A percentile compares a stretch with the other conserved stretches of the same genome.
Evolutionary conservation across 2,113 vertebrate species (phyloP).

Genomic region (Ctenodactylus gundi): DNA sequence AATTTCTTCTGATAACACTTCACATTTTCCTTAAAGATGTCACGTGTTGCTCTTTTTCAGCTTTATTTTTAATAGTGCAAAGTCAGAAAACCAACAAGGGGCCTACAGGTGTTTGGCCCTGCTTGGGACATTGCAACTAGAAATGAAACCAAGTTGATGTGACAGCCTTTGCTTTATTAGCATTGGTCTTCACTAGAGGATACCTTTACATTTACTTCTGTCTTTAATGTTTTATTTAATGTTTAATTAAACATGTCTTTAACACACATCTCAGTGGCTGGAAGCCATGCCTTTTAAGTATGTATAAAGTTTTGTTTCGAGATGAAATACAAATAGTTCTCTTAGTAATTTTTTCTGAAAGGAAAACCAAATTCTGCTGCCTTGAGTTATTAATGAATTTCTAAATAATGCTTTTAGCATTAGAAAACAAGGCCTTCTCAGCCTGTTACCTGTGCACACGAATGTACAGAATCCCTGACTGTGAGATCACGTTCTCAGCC

Average conservation of each 20-base stretch:
- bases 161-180: slow-evolving; percentile 47
- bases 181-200: slow-evolving; percentile 34
- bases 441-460: slow-evolving; percentile 43
- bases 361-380: slow-evolving; percentile 64
- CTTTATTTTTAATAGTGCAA: slow-evolving; percentile 66
- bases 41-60: slow-evolving; percentile 64
- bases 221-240: no score
- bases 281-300: slow-evolving; percentile 52
- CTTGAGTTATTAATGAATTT: slow-evolving; percentile 51
- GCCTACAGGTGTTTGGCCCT: neutral
- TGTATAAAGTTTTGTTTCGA: slow-evolving; percentile 38
- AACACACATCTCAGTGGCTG: slow-evolving; percentile 37
- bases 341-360: slow-evolving; percentile 48
- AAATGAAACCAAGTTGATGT: slow-evolving; percentile 44
- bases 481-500: slow-evolving; percentile 56
- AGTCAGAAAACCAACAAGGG: slow-evolving; percentile 49
- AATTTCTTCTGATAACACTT: slow-evolving; percentile 29
- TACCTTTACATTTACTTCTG: slow-evolving; percentile 50
- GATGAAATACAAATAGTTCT: slow-evolving; percentile 49
- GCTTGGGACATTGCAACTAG: slow-evolving; percentile 33
- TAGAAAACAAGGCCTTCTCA: slow-evolving; percentile 40
- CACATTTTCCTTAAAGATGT: slow-evolving; percentile 18
- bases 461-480: slow-evolving; percentile 69
- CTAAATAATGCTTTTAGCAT: slow-evolving; percentile 46
- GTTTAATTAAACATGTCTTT: slow-evolving; percentile 45